A percentile compares a stretch with the other conserved stretches of the same genome.
These are phyloP conservation scores for Aix galericulata DNA, from an alignment of 2,113 vertebrate genomes.

Conservation along the genomic window DNA sequence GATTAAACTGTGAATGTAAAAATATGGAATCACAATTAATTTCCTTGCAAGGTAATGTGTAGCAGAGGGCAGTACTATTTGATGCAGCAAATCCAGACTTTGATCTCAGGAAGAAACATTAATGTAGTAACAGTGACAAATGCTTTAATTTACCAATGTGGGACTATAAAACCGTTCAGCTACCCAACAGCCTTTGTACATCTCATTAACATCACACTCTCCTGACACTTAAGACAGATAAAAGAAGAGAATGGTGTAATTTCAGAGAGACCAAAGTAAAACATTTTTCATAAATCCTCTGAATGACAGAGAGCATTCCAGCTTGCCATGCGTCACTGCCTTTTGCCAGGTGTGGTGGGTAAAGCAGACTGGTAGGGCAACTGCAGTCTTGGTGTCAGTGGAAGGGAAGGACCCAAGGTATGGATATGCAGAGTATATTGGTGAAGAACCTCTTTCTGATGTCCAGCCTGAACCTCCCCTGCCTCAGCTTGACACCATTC, in stretches of 20 bases:
- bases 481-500: too few relatives aligned
- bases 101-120: constrained; percentile 43
- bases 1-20: constrained; percentile 7
- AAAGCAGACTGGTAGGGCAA: neutral
- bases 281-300: constrained; percentile 3
- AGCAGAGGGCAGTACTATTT: neutral
- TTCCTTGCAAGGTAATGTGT: rapidly evolving
- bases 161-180: constrained; percentile 42
- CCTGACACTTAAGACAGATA: neutral
- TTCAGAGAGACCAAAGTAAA: constrained; percentile 39
- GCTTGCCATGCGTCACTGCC: neutral
- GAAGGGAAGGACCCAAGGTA: neutral
- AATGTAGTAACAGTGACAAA: constrained; percentile 35
- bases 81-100: constrained; percentile 17
- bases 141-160: constrained; percentile 43
- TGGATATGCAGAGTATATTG: rapidly evolving
- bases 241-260: constrained; percentile 26
- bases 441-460: too few relatives aligned
- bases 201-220: constrained; percentile 37
- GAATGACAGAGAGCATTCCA: neutral
- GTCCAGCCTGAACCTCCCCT: too few relatives aligned
- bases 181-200: constrained; percentile 37
- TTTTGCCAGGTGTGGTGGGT: neutral
- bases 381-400: neutral
- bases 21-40: neutral